Evolutionary conservation across 64 coral and sea anemone genomes (phyloP).

Genomic region (Dendrophyllia cribrosa): DNA sequence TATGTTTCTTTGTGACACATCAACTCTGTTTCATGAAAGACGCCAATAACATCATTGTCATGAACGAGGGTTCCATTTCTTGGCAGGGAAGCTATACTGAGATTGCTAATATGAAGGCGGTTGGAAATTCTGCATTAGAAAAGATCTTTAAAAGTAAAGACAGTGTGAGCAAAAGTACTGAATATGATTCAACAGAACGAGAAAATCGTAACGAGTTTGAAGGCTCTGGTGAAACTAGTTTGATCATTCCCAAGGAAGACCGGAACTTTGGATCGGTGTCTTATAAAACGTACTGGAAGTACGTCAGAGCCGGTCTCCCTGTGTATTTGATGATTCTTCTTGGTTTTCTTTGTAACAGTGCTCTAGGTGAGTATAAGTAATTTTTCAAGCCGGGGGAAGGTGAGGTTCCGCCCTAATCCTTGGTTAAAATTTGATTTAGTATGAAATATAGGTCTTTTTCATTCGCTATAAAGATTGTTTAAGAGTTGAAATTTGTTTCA

Average conservation of each 20-base stretch:
- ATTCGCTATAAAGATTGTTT: no score
- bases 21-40: neutral
- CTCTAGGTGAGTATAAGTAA: neutral
- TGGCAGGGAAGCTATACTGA: neutral
- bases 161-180: neutral
- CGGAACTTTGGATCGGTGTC: conserved; percentile 24
- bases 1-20: neutral
- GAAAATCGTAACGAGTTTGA: neutral
- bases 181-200: neutral
- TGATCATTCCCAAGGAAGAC: neutral
- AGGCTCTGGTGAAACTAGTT: neutral
- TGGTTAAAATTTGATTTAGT: no score
- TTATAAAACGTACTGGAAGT: conserved; percentile 31
- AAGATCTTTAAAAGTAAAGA: neutral
- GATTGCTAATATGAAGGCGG: neutral
- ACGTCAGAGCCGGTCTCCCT: conserved; percentile 19
- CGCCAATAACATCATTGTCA: neutral
- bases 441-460: no score
- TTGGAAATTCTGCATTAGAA: neutral
- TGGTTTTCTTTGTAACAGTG: neutral
- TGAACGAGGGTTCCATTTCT: neutral
- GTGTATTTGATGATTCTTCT: neutral
- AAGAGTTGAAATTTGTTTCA: no score
- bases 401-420: no score
- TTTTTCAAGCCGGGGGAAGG: no score